Evolutionary conservation across 2,113 vertebrate species (phyloP).

Genomic region (Marmota monax): DNA sequence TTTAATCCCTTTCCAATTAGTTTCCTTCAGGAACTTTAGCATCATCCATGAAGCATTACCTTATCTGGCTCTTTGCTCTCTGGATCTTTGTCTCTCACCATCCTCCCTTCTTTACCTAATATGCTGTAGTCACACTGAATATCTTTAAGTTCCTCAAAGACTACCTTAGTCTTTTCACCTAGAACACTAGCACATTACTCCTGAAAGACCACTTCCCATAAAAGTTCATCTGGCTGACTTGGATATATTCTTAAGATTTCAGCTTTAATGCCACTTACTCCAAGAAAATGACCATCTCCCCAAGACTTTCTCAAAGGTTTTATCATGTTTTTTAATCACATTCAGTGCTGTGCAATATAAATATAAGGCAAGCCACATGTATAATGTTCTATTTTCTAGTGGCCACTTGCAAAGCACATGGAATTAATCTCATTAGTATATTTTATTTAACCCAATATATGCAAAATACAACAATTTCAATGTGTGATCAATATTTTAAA

Average conservation of each 20-base stretch:
- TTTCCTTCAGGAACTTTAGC: slow-evolving; percentile 21
- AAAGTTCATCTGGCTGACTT: neutral
- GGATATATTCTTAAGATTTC: neutral
- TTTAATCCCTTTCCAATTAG: neutral
- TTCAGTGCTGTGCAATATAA: neutral
- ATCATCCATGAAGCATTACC: neutral
- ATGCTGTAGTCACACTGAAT: neutral
- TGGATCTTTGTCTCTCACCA: neutral
- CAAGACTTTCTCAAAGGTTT: neutral
- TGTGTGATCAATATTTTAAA: neutral
- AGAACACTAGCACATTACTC: neutral
- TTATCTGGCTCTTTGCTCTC: neutral
- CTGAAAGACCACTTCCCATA: neutral
- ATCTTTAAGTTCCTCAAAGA: neutral
- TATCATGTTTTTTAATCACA: neutral
- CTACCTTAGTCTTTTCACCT: neutral
- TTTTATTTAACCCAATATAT: neutral
- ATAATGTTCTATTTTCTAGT: neutral
- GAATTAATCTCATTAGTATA: neutral
- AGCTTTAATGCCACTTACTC: neutral
- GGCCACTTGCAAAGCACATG: neutral
- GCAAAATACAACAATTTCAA: neutral
- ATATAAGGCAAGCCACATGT: neutral
- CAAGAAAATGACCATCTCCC: neutral
- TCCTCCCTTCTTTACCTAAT: neutral